Evolutionary conservation across 2,888 invertebrate species (phyloP), one percentile per base, ranked within the genome.

Genomic region (Pollenia amentaria): DNA sequence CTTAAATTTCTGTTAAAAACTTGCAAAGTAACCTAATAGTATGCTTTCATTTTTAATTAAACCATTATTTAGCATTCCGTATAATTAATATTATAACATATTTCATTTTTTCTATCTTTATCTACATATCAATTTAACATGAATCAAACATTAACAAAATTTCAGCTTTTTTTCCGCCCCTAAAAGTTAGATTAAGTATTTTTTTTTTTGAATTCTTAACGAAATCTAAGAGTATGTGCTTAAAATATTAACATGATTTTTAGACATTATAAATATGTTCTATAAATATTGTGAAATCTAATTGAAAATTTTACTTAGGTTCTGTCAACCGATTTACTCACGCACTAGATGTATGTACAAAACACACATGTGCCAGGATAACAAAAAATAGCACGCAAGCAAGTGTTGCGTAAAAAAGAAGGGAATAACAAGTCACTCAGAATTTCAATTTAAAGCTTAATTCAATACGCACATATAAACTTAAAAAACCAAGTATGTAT

Each of bases 391-490:
- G 40, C 70, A 79, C 82, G 85, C 84, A 78, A 46, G 38, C 48
- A 65, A 70, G 40, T 14, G 42, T 46, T n/a, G 70, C 21, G 72
- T 40, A n/a, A 70, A 51, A 46, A 64, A 65, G 40, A 78, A 55
- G 21, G 57, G 85, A 91, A 90, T 89, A 89, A 91, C 90, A 91
- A 92, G 91, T 91, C 92, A 91, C 90, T 90, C 90, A 79, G 79
- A 86, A 86, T 92, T 92, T 92, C 91, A 92, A 91, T 92, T 91
- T 91, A 88, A 84, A 89, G 57, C 60, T 42, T 85, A 87, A 79
- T 69, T 70, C 60, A 55, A 67, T 57, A 57, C 44, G 79, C n/a
- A 81, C 67, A 78, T 53, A 10, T 88, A 89, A 89, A 89, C 88
- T 88, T 89, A 89, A 84, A 88, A 29, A 4, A 6, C 29, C 89